Conservation (phyloP, 2,113 vertebrate genomes). For the Todiramphus saurophagus region DNA sequence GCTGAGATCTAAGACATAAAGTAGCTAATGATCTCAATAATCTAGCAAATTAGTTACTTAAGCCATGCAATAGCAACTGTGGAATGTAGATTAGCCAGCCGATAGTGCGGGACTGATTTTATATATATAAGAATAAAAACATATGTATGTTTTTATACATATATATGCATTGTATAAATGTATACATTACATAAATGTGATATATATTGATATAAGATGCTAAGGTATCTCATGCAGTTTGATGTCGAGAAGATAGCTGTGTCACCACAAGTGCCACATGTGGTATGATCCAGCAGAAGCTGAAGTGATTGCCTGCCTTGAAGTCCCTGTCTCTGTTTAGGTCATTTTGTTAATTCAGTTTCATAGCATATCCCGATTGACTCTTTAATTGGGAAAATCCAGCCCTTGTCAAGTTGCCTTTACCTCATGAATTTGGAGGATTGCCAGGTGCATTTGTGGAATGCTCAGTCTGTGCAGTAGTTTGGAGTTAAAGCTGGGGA, state of each 20-base stretch:
- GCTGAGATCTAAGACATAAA: neutral
- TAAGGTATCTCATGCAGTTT: neutral
- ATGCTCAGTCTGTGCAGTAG: neutral
- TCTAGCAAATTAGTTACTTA: neutral
- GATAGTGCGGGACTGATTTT: neutral
- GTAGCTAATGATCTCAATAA: neutral
- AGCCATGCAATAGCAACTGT: neutral
- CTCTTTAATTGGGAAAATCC: neutral
- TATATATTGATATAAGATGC: neutral
- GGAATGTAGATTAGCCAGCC: neutral
- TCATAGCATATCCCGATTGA: neutral
- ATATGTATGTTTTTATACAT: neutral
- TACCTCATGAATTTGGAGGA: neutral
- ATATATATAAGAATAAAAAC: neutral
- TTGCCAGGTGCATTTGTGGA: neutral
- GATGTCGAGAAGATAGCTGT: neutral
- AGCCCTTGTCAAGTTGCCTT: neutral
- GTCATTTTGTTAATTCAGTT: neutral
- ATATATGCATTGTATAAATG: neutral
- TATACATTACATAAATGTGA: too few species aligned
- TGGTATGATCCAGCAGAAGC: neutral
- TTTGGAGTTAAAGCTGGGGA: neutral
- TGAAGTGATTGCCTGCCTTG: neutral
- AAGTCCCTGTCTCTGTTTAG: neutral
- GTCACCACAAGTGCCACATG: accelerated